Base-by-base conservation (phyloP, 2,113 vertebrate genomes). In the Albula goreensis region DNA sequence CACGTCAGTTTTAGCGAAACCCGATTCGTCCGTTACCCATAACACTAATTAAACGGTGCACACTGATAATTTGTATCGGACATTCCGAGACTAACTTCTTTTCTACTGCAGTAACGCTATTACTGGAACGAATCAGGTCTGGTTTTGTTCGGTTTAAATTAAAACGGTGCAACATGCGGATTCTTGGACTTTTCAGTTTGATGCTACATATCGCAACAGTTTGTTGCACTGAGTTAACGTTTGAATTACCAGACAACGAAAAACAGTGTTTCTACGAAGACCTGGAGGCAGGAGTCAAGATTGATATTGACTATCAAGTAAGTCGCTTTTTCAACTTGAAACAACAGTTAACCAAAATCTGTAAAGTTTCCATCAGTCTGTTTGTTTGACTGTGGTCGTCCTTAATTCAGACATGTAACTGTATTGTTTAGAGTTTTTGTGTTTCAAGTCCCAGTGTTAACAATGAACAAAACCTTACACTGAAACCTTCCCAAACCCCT, bases 191-290 rank as follows among this genome's bases (percentile, higher is more conserved):
- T 15, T 52, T 85, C 51, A 88, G 85, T 79, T 11, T 93, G 19
- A 80, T 93, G 53, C 51, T 93, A 5, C 87, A 86, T 50, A 80
- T 88, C 80, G 84, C 63, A 50, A 25, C 85, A 81, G 91, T 90
- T 80, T 89, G 83, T 60, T 93, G 88, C 52, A 93, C 94, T 0
- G 94, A 96, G 85, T 83, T 96, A 17, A 95, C 94, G 0, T 96
- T 96, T 88, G 94, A 95, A 85, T 91, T 96, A 11, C 90, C 94
- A 0, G 95, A 96, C 86, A 95, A 95, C 77, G 93, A 94, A 0
- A 95, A 95, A 51, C 94, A 96, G n/a, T 96, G 96, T 91, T 96
- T 96, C 89, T 94, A 93, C 87, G 94, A 96, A 84, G 95, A 96
- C 0, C 77, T 96, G 2, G 90, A 95, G 1, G 90, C 91, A 80